A percentile compares a stretch with the other conserved stretches of the same genome.
Conservation (phyloP, 2,797 vertebrate genomes). For the Eulemur albifrons region DNA sequence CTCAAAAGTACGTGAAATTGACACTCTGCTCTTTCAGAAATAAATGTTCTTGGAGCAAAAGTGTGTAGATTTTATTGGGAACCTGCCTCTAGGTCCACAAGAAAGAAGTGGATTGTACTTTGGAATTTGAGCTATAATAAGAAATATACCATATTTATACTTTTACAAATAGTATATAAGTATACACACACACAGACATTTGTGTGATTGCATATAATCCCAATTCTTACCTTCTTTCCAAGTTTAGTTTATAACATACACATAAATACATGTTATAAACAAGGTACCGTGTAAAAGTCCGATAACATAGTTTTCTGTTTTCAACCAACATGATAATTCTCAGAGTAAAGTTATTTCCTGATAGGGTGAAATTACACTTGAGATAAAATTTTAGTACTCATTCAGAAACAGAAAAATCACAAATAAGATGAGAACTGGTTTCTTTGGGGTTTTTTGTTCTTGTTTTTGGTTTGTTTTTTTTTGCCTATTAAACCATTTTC, state of each 20-base stretch:
- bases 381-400: constrained; percentile 15
- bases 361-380: neutral
- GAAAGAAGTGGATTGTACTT: neutral
- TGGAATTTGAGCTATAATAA: neutral
- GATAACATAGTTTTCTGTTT: neutral
- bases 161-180: neutral
- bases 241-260: neutral
- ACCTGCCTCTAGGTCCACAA: neutral
- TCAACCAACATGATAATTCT: constrained; percentile 6
- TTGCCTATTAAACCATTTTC: neutral
- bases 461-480: neutral
- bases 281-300: neutral
- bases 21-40: neutral
- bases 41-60: neutral
- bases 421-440: neutral
- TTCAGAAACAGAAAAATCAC: constrained; percentile 14
- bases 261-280: neutral
- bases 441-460: neutral
- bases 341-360: constrained; percentile 2
- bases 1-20: neutral
- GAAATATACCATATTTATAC: neutral
- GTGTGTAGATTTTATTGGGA: neutral
- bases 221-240: constrained; percentile 9
- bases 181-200: neutral
- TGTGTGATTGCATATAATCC: neutral